Conservation (phyloP, 2,113 vertebrate genomes). For the Ivindomyrus marchei region DNA sequence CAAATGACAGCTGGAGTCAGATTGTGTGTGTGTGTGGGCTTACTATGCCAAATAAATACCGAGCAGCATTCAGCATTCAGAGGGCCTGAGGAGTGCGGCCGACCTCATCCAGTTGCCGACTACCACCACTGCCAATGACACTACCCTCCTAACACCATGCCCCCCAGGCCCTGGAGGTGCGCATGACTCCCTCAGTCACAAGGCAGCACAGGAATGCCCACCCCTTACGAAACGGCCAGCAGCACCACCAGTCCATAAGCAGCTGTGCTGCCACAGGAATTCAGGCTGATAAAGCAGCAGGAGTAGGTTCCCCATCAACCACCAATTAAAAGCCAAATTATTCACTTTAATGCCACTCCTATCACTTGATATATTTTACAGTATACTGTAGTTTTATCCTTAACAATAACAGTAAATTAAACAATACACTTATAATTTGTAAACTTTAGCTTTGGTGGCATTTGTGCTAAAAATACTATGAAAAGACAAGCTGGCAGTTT, state of each 20-base stretch:
- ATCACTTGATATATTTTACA: neutral
- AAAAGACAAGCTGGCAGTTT: neutral
- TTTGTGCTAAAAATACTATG: neutral
- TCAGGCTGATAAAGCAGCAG: neutral
- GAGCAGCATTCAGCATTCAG: neutral
- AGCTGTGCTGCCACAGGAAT: neutral
- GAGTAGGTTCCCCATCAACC: neutral
- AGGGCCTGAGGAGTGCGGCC: neutral
- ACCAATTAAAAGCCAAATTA: neutral
- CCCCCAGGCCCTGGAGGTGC: neutral
- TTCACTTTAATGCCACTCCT: neutral
- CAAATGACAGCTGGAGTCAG: neutral
- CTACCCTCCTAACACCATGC: neutral
- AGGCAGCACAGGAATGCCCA: neutral
- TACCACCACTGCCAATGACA: neutral
- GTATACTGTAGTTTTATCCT: neutral
- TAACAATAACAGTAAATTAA: neutral
- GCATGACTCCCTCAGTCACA: neutral
- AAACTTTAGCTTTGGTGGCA: neutral
- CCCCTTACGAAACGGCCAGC: neutral
- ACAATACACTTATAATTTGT: neutral
- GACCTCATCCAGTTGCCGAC: too few species aligned
- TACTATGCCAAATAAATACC: neutral
- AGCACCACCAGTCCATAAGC: neutral
- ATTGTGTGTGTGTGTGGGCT: neutral